These are phyloP conservation scores for Eristalinus aeneus DNA, from an alignment of 2,888 invertebrate genomes.

Conservation along the genomic window DNA sequence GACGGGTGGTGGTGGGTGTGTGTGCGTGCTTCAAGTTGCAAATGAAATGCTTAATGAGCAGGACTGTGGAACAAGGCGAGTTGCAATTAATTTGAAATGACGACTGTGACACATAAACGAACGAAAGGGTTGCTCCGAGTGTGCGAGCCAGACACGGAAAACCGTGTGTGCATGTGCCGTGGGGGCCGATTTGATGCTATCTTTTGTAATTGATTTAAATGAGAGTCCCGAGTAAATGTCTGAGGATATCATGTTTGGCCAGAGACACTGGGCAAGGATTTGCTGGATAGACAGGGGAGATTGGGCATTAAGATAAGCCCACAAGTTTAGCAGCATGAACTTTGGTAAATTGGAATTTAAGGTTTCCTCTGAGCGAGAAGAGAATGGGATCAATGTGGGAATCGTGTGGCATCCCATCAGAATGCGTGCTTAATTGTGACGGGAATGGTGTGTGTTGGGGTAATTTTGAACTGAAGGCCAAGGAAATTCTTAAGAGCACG, in stretches of 20 bases:
- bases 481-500: no score
- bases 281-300: background rate
- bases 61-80: conserved; percentile 19
- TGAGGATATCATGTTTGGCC: background rate
- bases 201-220: background rate
- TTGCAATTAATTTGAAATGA: background rate
- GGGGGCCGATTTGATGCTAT: background rate
- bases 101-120: background rate
- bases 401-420: background rate
- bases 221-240: background rate
- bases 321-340: background rate
- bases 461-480: background rate
- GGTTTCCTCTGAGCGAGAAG: background rate
- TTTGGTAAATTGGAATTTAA: background rate
- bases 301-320: background rate
- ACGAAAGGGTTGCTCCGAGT: background rate
- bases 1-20: background rate
- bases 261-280: background rate
- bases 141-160: background rate
- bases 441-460: background rate
- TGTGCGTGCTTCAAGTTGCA: conserved; percentile 30
- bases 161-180: background rate
- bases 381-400: background rate
- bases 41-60: conserved; percentile 62
- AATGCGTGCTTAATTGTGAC: background rate